Conservation (phyloP, 2,888 invertebrate species). For the Eristalinus sepulchralis region DNA sequence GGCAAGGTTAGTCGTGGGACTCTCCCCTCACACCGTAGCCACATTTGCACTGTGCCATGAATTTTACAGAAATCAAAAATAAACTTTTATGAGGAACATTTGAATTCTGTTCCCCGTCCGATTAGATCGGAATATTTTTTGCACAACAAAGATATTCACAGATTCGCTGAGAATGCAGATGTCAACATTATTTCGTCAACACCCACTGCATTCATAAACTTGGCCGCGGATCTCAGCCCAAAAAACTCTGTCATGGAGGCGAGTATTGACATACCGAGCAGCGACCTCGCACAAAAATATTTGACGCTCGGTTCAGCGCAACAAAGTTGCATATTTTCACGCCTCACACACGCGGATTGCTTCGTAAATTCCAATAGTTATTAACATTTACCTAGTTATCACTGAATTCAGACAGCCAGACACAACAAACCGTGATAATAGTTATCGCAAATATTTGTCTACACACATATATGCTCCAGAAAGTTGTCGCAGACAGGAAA, state of each 20-base stretch:
- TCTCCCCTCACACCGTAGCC: background rate
- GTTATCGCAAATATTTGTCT: constrained; percentile 22
- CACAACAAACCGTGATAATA: constrained; percentile 53
- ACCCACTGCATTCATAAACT: background rate
- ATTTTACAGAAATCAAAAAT: background rate
- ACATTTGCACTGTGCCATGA: background rate
- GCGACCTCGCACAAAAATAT: background rate
- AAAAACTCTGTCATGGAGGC: too few relatives aligned
- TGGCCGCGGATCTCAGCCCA: background rate
- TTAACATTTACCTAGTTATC: constrained; percentile 10
- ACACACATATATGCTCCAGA: background rate
- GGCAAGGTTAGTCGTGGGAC: background rate
- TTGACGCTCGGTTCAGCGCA: background rate
- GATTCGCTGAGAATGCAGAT: background rate
- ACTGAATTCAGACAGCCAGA: constrained; percentile 29
- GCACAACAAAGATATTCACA: background rate
- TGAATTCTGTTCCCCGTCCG: background rate
- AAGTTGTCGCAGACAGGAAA: background rate
- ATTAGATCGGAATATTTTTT: background rate
- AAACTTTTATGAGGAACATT: background rate
- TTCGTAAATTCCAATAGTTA: constrained; percentile 8
- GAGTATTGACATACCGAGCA: background rate
- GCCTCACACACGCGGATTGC: background rate
- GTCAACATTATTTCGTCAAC: background rate
- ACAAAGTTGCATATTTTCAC: constrained; percentile 17